Percentiles rank a stretch among this genome's conserved stretches.
These are phyloP conservation scores for Torymus tubicola DNA, from an alignment of 2,888 invertebrate species.

Conservation along the genomic window DNA sequence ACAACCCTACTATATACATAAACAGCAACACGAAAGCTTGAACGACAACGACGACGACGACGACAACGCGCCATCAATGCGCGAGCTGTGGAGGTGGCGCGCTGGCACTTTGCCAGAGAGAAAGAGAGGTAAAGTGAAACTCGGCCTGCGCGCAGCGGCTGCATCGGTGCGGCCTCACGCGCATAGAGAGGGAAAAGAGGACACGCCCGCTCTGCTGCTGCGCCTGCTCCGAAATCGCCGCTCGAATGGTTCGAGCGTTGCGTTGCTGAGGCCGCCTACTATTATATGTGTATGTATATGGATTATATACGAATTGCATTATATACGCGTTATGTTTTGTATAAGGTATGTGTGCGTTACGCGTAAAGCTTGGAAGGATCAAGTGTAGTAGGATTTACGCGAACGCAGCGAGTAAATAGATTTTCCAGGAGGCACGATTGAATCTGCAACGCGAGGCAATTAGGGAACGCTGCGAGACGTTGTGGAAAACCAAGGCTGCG, in stretches of 20 bases:
- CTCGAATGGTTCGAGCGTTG: slow-evolving; percentile 41
- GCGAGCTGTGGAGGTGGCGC: slow-evolving; percentile 16
- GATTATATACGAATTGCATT: too few species aligned
- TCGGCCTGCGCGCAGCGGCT: too few species aligned
- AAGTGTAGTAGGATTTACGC: background rate
- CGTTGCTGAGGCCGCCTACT: background rate
- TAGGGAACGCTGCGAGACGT: background rate
- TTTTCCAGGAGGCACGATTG: slow-evolving; percentile 29
- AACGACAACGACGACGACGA: too few species aligned
- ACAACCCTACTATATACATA: too few species aligned
- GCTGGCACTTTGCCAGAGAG: slow-evolving; percentile 22
- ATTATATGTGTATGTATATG: too few species aligned
- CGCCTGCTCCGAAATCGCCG: slow-evolving; percentile 53
- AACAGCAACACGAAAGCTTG: too few species aligned
- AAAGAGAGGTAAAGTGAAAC: background rate
- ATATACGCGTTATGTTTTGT: too few species aligned
- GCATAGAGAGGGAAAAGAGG: slow-evolving; percentile 28
- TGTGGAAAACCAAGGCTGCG: slow-evolving; percentile 28
- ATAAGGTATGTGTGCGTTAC: too few species aligned
- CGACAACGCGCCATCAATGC: too few species aligned
- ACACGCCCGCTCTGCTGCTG: slow-evolving; percentile 50
- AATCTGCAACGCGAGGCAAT: slow-evolving; percentile 19
- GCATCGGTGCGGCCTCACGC: too few species aligned
- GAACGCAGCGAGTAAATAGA: slow-evolving; percentile 26
- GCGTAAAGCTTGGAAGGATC: slow-evolving; percentile 1